phyloP scores from a whole-genome alignment of 2,888 invertebrate genomes.

The Lumbricus terrestris region DNA sequence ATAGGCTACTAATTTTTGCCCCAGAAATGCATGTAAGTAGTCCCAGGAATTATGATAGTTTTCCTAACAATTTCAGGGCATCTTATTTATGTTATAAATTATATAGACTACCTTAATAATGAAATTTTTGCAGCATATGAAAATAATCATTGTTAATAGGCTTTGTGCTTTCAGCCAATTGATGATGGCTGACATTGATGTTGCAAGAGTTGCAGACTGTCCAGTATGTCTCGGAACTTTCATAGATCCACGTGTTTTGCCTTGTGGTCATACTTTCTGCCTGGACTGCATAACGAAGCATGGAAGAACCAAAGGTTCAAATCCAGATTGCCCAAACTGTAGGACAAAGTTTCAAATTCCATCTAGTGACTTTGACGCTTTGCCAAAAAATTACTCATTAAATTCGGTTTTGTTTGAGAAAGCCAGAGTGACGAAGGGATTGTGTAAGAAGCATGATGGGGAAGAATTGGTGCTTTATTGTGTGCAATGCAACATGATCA shows the following conservation, averaged over 20 bases:
- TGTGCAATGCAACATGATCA: neutral
- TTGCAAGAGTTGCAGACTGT: neutral
- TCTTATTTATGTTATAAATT: too few relatives aligned
- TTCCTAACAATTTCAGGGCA: too few relatives aligned
- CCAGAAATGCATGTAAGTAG: too few relatives aligned
- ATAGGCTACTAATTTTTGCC: too few relatives aligned
- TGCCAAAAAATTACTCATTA: neutral
- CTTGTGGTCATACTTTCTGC: neutral
- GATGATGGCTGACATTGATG: neutral
- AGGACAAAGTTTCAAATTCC: constrained; percentile 3
- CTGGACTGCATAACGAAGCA: neutral
- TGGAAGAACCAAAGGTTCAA: neutral
- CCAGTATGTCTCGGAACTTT: neutral
- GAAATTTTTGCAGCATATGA: too few relatives aligned
- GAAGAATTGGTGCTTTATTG: neutral
- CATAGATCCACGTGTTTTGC: neutral
- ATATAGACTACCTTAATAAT: too few relatives aligned
- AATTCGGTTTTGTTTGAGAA: neutral
- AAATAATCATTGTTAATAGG: too few relatives aligned
- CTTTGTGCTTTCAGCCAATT: too few relatives aligned
- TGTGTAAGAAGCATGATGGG: neutral
- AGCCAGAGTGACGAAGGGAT: neutral
- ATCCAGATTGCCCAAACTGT: neutral
- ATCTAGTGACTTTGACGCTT: neutral
- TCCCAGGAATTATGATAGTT: too few relatives aligned